Conservation (phyloP, 2,113 vertebrate genomes). For the Pontoporia blainvillei region DNA sequence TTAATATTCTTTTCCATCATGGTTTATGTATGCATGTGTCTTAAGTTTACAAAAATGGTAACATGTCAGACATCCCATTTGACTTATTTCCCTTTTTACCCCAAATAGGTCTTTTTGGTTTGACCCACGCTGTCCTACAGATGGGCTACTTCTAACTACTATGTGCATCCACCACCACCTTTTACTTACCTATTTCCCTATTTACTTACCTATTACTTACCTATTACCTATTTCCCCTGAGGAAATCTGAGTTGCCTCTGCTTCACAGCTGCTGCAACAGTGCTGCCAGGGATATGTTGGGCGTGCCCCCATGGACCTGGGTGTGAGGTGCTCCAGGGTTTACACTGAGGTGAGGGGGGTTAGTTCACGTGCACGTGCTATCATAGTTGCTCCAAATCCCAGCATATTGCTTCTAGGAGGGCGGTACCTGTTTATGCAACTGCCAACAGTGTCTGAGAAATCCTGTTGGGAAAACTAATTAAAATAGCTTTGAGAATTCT, state of each 20-base stretch:
- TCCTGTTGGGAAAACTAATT: constrained; percentile 12
- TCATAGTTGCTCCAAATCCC: background rate
- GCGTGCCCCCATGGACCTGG: background rate
- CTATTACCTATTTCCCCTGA: background rate
- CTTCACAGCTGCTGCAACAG: background rate
- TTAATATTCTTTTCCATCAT: no score
- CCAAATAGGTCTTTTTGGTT: background rate
- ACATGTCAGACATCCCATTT: background rate
- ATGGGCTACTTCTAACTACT: rapidly evolving
- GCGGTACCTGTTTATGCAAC: background rate
- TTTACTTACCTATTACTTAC: background rate
- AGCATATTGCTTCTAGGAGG: background rate
- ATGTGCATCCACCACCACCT: rapidly evolving
- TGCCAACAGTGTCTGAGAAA: background rate
- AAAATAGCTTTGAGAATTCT: constrained; percentile 2
- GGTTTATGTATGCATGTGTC: background rate
- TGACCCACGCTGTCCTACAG: background rate
- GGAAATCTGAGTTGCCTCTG: no score
- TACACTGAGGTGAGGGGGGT: background rate
- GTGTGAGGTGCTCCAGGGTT: background rate
- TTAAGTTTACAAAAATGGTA: background rate
- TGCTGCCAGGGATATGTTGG: background rate
- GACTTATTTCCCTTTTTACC: background rate
- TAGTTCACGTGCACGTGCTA: background rate
- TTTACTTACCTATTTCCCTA: background rate